Conservation (phyloP, 2,888 invertebrate species). For the Augochlorella aurata region DNA sequence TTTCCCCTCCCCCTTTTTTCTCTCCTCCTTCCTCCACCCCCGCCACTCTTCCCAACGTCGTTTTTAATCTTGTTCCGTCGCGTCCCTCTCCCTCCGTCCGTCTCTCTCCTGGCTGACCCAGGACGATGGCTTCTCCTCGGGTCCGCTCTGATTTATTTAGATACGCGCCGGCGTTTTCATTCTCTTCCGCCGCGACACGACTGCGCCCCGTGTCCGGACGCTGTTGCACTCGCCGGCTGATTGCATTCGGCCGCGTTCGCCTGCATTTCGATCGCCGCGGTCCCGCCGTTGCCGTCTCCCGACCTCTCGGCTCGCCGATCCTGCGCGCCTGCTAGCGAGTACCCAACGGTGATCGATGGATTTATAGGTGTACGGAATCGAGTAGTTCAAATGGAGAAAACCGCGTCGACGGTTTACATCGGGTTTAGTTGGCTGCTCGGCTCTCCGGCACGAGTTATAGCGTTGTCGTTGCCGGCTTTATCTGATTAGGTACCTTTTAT, state of each 20-base stretch:
- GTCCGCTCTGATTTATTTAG: slow-evolving; percentile 75
- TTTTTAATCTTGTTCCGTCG: slow-evolving; percentile 14
- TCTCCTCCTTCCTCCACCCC: not conserved
- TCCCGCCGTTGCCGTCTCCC: slow-evolving; percentile 33
- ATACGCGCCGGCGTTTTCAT: slow-evolving; percentile 73
- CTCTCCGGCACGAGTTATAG: not conserved
- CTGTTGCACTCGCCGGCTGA: slow-evolving; percentile 82
- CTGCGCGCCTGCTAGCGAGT: slow-evolving; percentile 25
- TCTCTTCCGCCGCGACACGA: slow-evolving; percentile 76
- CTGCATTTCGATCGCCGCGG: slow-evolving; percentile 64
- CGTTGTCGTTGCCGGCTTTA: not conserved
- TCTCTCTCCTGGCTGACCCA: not conserved
- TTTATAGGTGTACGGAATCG: slow-evolving; percentile 52
- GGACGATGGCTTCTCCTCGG: not conserved
- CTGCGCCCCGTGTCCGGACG: slow-evolving; percentile 68
- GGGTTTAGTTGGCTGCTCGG: not conserved
- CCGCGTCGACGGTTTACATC: not conserved
- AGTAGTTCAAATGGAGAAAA: slow-evolving; percentile 27
- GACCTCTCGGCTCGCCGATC: not conserved
- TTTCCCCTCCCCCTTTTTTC: not conserved
- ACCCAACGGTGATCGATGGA: slow-evolving; percentile 52
- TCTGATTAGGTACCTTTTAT: not conserved
- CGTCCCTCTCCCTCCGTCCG: not conserved
- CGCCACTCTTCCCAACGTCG: slow-evolving; percentile 5
- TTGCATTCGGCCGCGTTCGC: slow-evolving; percentile 72